Conservation (phyloP, 2,113 vertebrate genomes). For the Lanius collurio region DNA sequence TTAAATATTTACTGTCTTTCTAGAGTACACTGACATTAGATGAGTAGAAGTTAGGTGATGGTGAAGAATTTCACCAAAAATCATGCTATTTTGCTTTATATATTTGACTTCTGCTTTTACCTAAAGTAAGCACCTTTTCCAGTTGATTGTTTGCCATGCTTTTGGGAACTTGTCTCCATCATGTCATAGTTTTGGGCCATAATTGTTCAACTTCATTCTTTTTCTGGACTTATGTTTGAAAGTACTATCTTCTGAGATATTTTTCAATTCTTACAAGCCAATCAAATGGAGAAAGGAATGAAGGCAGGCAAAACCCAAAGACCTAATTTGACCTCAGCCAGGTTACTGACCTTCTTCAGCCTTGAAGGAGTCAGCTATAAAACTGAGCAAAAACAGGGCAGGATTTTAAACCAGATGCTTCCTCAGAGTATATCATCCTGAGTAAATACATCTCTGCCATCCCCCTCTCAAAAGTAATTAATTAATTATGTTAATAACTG, state of each 20-base stretch:
- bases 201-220: background rate
- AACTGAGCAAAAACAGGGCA: constrained; percentile 3
- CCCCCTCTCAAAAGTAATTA: background rate
- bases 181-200: background rate
- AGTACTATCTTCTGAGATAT: background rate
- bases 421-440: background rate
- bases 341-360: background rate
- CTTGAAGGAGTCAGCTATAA: background rate
- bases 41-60: background rate
- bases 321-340: background rate
- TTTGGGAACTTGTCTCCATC: background rate
- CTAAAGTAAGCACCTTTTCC: background rate
- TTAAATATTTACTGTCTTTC: background rate
- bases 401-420: background rate
- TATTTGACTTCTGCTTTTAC: background rate
- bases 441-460: background rate
- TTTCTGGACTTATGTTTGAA: background rate
- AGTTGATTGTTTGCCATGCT: background rate
- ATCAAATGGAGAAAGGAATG: background rate
- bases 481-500: background rate
- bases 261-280: background rate
- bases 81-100: background rate
- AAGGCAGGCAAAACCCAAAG: background rate
- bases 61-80: background rate
- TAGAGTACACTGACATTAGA: background rate